phyloP scores from a whole-genome alignment of 2,888 invertebrate genomes.

The Busseola fusca region DNA sequence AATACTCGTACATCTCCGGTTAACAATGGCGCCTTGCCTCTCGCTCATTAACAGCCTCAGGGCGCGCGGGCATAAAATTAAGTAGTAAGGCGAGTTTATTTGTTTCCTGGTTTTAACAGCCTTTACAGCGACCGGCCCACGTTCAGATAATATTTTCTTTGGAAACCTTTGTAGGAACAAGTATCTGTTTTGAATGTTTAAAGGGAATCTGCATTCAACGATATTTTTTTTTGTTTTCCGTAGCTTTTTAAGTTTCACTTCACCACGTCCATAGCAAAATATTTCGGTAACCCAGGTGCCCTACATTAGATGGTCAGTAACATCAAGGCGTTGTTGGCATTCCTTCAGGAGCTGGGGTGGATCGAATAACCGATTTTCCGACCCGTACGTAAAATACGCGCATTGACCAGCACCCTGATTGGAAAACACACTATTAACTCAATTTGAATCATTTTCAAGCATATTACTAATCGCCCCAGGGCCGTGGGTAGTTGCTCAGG shows the following conservation, averaged over 20 bases:
- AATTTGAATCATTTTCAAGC: no score
- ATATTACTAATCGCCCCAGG: no score
- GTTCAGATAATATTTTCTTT: constrained; percentile 39
- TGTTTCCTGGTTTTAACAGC: constrained; percentile 55
- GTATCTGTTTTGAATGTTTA: constrained; percentile 12
- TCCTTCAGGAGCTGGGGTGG: no score
- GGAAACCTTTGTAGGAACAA: constrained; percentile 18
- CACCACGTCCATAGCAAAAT: no score
- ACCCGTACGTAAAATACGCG: no score
- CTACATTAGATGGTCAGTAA: no score
- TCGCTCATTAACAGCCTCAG: constrained; percentile 53
- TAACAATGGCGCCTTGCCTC: constrained; percentile 45
- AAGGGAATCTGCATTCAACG: not conserved
- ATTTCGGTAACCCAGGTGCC: no score
- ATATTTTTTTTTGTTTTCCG: not conserved
- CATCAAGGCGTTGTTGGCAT: no score
- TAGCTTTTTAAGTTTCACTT: not conserved
- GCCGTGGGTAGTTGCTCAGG: no score
- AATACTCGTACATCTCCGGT: constrained; percentile 19
- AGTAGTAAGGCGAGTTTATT: constrained; percentile 59
- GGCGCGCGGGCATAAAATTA: constrained; percentile 58
- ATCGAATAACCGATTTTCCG: no score
- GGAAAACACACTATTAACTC: no score
- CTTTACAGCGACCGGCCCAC: constrained; percentile 24
- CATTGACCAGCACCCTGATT: no score